These are phyloP conservation scores for Pantelozetes paolii DNA, from an alignment of 2,888 invertebrate genomes.

Conservation along the genomic window DNA sequence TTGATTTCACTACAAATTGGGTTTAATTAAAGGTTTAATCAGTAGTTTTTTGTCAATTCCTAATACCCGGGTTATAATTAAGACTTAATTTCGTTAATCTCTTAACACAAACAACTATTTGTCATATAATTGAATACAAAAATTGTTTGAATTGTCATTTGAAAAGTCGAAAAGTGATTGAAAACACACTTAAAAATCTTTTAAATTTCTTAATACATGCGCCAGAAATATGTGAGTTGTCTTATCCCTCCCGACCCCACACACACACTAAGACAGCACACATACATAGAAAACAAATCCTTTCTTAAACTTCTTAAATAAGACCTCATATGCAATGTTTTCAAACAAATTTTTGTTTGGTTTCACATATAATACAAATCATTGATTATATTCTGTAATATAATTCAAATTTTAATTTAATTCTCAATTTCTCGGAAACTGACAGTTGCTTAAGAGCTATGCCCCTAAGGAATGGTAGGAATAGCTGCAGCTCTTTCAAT, in stretches of 20 bases:
- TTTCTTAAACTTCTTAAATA: not conserved
- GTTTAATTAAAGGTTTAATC: too few species aligned
- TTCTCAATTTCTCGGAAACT: not conserved
- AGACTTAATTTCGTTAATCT: too few species aligned
- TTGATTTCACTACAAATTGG: too few species aligned
- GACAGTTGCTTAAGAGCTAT: not conserved
- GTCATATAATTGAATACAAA: too few species aligned
- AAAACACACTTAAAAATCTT: not conserved
- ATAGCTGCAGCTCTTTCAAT: not conserved
- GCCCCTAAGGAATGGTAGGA: not conserved
- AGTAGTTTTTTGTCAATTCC: too few species aligned
- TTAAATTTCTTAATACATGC: constrained; percentile 8
- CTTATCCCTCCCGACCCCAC: constrained; percentile 1
- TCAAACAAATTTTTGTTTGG: too few species aligned
- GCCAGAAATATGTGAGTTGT: not conserved
- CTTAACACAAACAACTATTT: too few species aligned
- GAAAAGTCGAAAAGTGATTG: constrained; percentile 4
- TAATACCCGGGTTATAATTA: too few species aligned
- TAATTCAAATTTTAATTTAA: not conserved
- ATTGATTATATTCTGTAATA: too few species aligned
- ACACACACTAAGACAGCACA: not conserved
- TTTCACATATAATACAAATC: too few species aligned
- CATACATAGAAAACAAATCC: not conserved
- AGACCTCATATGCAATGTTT: not conserved
- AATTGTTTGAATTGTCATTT: not conserved